Conservation (phyloP, 2,113 vertebrate genomes). For the Cyanoderma ruficeps region DNA sequence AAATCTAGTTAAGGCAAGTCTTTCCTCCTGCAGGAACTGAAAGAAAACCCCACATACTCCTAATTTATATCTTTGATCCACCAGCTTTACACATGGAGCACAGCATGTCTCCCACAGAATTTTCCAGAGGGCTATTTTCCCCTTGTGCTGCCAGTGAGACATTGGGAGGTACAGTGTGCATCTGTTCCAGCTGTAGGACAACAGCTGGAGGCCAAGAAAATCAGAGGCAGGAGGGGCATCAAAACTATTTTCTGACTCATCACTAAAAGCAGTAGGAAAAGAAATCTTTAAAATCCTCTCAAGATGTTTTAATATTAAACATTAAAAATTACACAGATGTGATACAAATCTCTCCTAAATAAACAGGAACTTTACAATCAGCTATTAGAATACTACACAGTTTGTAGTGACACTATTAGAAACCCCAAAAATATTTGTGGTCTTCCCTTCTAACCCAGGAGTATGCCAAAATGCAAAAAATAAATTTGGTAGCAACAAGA, state of each 20-base stretch:
- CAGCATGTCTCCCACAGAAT: background rate
- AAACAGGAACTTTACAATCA: background rate
- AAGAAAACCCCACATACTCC: background rate
- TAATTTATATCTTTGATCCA: background rate
- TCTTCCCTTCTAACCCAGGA: background rate
- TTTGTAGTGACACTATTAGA: background rate
- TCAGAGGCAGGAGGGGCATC: background rate
- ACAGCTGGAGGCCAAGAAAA: background rate
- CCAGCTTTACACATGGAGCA: background rate
- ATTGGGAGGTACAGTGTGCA: background rate
- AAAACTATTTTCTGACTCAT: slow-evolving; percentile 23
- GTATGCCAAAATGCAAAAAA: background rate
- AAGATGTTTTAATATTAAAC: background rate
- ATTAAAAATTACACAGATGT: background rate
- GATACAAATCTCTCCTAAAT: background rate
- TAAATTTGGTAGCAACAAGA: background rate
- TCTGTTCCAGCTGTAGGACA: background rate
- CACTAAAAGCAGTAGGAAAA: background rate
- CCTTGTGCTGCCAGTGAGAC: background rate
- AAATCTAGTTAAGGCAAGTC: background rate
- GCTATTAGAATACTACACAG: background rate
- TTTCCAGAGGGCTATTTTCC: background rate
- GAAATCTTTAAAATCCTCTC: background rate
- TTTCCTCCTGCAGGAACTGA: background rate
- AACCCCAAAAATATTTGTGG: background rate